Percentiles rank a stretch among this genome's conserved stretches.
Conservation (phyloP, 2,888 invertebrate genomes). For the Agrochola litura region DNA sequence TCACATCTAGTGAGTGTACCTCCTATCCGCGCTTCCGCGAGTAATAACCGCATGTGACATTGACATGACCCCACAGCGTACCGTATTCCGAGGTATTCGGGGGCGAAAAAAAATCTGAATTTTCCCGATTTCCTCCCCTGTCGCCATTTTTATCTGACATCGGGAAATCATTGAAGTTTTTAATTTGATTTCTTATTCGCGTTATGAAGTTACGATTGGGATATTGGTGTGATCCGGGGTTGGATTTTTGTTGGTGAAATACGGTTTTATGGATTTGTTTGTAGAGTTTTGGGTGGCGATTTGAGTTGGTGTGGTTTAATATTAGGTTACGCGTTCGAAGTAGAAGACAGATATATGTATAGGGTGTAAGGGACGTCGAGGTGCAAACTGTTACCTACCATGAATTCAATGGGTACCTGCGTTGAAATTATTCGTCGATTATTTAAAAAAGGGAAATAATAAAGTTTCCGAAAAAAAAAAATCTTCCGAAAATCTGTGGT, state of each 20-base stretch:
- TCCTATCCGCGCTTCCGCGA: conserved; percentile 35
- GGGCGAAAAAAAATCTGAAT: conserved; percentile 44
- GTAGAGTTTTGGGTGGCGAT: neutral
- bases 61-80: conserved; percentile 74
- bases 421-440: too few relatives aligned
- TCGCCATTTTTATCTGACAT: conserved; percentile 55
- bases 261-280: conserved; percentile 11
- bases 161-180: conserved; percentile 65
- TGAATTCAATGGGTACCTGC: neutral
- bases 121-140: conserved; percentile 31
- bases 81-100: conserved; percentile 60
- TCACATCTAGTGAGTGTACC: conserved; percentile 71
- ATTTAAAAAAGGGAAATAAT: too few relatives aligned
- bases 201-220: conserved; percentile 59
- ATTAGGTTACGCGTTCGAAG: neutral
- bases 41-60: conserved; percentile 80
- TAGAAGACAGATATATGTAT: too few relatives aligned
- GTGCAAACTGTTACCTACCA: too few relatives aligned
- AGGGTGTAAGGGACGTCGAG: neutral
- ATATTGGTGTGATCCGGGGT: conserved; percentile 28
- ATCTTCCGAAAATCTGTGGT: too few relatives aligned
- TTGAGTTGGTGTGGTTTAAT: neutral
- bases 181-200: conserved; percentile 64
- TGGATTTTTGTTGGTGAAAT: conserved; percentile 1
- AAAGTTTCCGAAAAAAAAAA: too few relatives aligned